Conservation (phyloP, 2,888 invertebrate species). For the Sepiola atlantica region DNA sequence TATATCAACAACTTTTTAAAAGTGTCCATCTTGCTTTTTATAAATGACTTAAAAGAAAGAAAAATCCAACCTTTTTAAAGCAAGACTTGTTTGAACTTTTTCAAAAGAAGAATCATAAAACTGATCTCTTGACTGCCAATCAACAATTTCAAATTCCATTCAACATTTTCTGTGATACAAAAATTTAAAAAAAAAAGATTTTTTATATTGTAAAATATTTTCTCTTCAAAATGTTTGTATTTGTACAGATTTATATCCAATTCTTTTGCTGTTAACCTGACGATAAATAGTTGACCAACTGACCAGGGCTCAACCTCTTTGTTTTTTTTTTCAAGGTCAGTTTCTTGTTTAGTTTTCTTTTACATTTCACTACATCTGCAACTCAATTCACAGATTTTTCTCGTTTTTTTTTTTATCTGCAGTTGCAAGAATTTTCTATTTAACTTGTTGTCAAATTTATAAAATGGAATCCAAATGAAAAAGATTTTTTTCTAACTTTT, state of each 20-base stretch:
- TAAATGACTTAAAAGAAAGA: neutral
- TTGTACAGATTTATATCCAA: neutral
- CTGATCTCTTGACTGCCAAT: neutral
- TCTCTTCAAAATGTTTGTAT: neutral
- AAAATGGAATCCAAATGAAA: neutral
- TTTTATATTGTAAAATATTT: neutral
- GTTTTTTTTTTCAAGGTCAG: neutral
- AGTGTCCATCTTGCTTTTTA: neutral
- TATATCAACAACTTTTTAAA: neutral
- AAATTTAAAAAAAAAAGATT: neutral
- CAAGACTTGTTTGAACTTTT: neutral
- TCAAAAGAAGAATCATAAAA: neutral
- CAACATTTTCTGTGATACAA: neutral
- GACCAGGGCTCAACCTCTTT: neutral
- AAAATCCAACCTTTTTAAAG: neutral
- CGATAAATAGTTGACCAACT: neutral
- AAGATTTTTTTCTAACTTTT: neutral
- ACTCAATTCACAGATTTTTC: neutral
- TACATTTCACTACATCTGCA: neutral
- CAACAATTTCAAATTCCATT: neutral
- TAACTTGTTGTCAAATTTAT: neutral
- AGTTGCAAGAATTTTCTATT: neutral
- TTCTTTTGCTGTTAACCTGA: neutral
- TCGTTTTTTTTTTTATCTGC: neutral
- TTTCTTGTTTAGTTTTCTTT: neutral